Conservation (phyloP, 92 coral and sea anemone genomes). For the Paragorgia papillata region DNA sequence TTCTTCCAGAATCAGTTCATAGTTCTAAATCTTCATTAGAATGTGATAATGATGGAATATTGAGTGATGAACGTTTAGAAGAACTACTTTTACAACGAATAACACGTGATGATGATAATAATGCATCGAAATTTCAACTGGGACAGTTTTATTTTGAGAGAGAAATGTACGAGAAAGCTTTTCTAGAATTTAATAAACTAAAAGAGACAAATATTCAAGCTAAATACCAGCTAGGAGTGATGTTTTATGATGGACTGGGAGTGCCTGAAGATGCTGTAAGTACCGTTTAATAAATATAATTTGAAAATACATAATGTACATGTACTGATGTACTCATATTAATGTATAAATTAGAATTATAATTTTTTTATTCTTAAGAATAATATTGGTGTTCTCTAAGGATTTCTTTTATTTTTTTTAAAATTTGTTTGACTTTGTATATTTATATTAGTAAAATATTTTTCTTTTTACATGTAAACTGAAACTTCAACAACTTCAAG, state of each 20-base stretch:
- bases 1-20: conserved; percentile 63
- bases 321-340: no score
- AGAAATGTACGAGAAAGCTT: conserved; percentile 85
- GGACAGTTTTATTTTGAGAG: conserved; percentile 99
- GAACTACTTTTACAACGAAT: conserved; percentile 71
- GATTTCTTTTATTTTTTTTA: no score
- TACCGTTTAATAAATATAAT: background rate
- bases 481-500: no score
- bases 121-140: conserved; percentile 85
- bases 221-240: conserved; percentile 92
- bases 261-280: conserved; percentile 76
- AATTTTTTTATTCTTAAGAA: no score
- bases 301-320: no score
- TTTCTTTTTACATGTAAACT: no score
- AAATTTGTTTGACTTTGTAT: no score
- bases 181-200: conserved; percentile 83
- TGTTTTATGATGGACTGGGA: conserved; percentile 98
- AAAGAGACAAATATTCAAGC: conserved; percentile 86
- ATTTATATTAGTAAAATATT: no score
- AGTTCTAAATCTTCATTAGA: conserved; percentile 39
- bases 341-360: no score
- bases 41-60: conserved; percentile 53
- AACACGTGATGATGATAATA: conserved; percentile 75
- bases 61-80: conserved; percentile 78
- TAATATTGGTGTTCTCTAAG: no score